Conservation (phyloP, 2,888 invertebrate species). For the Neoitamus cyanurus region DNA sequence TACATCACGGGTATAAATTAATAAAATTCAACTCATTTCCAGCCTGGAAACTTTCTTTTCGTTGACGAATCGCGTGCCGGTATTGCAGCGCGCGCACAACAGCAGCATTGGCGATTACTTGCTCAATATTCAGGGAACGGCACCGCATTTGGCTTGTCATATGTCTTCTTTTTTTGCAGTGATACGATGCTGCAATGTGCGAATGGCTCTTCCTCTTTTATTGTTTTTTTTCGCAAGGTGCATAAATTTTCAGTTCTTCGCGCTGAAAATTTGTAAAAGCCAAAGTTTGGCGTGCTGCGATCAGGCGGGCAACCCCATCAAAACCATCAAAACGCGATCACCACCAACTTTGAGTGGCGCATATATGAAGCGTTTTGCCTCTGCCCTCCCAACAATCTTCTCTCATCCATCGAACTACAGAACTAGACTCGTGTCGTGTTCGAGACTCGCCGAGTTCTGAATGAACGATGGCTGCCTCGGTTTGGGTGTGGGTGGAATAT, state of each 20-base stretch:
- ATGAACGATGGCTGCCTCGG: not conserved
- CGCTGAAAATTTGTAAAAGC: not conserved
- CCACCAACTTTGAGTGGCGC: not conserved
- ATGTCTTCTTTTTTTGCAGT: not conserved
- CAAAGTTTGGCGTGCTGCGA: not conserved
- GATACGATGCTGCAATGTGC: not conserved
- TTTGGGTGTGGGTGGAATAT: slow-evolving; percentile 3
- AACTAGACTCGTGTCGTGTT: not conserved
- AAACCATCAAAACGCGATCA: not conserved
- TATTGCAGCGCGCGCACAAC: not conserved
- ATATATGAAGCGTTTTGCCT: not conserved
- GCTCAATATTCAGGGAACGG: not conserved
- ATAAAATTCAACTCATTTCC: not conserved
- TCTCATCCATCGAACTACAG: not conserved
- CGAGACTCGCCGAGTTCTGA: not conserved
- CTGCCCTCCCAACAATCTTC: not conserved
- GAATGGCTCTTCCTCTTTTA: not conserved
- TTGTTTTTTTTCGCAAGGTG: slow-evolving; percentile 1
- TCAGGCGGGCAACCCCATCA: too few relatives aligned
- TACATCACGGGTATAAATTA: too few relatives aligned
- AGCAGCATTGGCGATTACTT: not conserved
- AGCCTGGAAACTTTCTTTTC: not conserved
- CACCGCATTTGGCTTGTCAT: not conserved
- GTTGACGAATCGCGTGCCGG: not conserved
- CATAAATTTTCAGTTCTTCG: not conserved